phyloP scores from a whole-genome alignment of 2,113 vertebrate species.

The Pyrgilauda ruficollis region DNA sequence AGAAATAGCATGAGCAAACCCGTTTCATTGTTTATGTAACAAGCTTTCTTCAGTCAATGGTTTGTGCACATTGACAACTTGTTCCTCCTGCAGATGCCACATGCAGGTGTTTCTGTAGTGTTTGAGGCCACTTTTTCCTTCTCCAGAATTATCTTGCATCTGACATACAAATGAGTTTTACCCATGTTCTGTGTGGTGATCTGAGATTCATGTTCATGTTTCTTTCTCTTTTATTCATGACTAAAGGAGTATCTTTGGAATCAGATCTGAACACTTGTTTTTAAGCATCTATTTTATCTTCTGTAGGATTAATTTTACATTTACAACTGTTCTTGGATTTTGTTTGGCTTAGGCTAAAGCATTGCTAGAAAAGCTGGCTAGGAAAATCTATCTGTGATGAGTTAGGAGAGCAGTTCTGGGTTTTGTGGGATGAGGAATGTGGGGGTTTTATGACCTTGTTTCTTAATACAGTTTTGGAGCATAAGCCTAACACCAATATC shows the following conservation, averaged over 20 bases:
- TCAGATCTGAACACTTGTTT: not conserved
- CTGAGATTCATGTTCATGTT: not conserved
- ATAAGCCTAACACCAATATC: not conserved
- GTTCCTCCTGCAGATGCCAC: not conserved
- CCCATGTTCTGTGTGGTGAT: not conserved
- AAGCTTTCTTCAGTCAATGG: not conserved
- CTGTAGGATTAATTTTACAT: not conserved
- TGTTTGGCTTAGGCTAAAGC: not conserved
- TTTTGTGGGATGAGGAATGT: not conserved
- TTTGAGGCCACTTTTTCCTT: not conserved
- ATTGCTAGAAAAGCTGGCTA: not conserved
- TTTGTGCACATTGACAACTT: not conserved
- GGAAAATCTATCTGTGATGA: not conserved
- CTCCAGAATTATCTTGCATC: not conserved
- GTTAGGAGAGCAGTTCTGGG: not conserved
- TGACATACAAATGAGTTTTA: not conserved
- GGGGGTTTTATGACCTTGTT: not conserved
- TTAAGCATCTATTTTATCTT: not conserved
- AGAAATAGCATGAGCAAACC: not conserved
- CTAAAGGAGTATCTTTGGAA: not conserved
- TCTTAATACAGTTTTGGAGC: not conserved
- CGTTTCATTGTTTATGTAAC: not conserved
- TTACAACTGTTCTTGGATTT: not conserved
- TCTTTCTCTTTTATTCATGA: no score
- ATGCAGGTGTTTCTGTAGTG: not conserved